Conservation (phyloP, 37 sponge, comb jelly and placozoan species). For the Cliona cf. orientalis region DNA sequence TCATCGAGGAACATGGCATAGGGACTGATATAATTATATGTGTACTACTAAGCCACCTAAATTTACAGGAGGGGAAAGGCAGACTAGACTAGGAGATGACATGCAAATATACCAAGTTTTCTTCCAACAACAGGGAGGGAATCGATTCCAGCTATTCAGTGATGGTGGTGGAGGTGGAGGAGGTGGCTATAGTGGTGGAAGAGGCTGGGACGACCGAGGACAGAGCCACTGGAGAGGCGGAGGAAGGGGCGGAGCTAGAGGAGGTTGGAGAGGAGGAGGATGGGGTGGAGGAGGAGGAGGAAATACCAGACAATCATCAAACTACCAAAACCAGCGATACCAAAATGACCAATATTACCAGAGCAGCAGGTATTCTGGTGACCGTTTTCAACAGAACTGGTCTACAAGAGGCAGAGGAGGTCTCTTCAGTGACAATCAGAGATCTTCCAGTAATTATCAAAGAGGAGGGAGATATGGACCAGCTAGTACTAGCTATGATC, state of each 20-base stretch:
- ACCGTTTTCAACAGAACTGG: neutral
- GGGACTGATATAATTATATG: neutral
- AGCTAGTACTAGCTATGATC: no score
- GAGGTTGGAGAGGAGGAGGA: neutral
- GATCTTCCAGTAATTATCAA: no score
- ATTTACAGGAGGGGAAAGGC: neutral
- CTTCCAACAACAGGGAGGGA: constrained; percentile 1
- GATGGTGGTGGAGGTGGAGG: neutral
- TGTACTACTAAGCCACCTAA: neutral
- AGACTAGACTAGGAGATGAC: neutral
- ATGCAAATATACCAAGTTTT: neutral
- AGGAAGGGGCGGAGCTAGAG: neutral
- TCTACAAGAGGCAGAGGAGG: neutral
- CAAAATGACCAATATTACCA: neutral
- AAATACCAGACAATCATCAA: neutral
- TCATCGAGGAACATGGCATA: neutral
- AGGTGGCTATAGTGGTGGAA: neutral
- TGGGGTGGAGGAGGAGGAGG: constrained; percentile 4
- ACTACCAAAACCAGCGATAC: neutral
- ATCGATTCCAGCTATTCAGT: constrained; percentile 18
- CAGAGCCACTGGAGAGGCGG: neutral
- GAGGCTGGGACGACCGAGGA: neutral
- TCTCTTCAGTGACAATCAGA: no score
- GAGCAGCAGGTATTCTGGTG: neutral
- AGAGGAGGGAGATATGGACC: neutral